phyloP scores from a whole-genome alignment of 2,888 invertebrate species.

The Parnassius apollo region DNA sequence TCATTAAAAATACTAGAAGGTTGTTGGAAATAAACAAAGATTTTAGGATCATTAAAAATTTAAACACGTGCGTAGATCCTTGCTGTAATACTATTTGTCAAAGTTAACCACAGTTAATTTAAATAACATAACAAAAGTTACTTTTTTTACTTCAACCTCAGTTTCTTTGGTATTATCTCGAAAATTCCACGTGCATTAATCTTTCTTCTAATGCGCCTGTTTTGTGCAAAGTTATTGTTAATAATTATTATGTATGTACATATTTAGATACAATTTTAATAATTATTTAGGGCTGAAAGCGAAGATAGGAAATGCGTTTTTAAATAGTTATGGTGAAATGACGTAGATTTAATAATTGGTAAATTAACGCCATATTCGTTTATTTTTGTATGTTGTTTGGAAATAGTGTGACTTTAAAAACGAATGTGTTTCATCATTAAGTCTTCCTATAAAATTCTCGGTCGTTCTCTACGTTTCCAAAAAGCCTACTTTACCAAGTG shows the following conservation, averaged over 20 bases:
- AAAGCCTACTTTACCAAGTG: neutral
- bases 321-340: neutral
- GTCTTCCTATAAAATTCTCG: neutral
- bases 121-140: too few relatives aligned
- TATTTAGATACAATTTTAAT: constrained; percentile 32
- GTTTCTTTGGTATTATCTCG: neutral
- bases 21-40: neutral
- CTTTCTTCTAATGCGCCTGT: neutral
- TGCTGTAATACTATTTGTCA: neutral
- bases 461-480: neutral
- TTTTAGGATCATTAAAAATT: neutral
- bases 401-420: neutral
- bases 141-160: neutral
- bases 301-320: constrained; percentile 6
- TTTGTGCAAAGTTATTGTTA: constrained; percentile 7
- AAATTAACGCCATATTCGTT: neutral
- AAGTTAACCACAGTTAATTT: too few relatives aligned
- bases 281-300: constrained; percentile 18
- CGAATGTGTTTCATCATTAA: neutral
- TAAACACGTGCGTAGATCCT: neutral
- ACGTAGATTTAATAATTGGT: neutral
- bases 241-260: constrained; percentile 29
- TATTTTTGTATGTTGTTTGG: neutral
- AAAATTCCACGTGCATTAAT: neutral
- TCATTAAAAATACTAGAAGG: constrained; percentile 2